These are phyloP conservation scores for Ramphastos sulfuratus DNA, from an alignment of 2,113 vertebrate species.

Conservation along the genomic window DNA sequence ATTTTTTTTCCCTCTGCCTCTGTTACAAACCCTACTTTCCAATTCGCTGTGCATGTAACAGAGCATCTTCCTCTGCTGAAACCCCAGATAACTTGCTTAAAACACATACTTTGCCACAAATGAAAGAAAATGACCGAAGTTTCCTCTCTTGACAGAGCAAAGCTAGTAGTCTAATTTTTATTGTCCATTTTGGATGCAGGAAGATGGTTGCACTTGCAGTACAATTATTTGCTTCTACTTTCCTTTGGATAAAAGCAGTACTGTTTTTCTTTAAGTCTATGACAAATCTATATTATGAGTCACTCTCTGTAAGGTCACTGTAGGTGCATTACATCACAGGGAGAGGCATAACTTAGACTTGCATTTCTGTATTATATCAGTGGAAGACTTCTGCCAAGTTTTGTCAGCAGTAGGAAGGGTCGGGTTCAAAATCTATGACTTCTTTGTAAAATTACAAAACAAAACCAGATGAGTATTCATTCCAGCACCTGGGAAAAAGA, in stretches of 20 bases:
- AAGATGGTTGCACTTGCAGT: neutral
- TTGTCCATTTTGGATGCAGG: neutral
- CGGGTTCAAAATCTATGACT: conserved; percentile 44
- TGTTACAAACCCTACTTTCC: neutral
- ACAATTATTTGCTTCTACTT: conserved; percentile 16
- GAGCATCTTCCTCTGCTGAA: neutral
- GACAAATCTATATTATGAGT: conserved; percentile 53
- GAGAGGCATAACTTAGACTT: conserved; percentile 21
- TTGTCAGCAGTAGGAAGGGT: conserved; percentile 56
- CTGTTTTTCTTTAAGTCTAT: conserved; percentile 23
- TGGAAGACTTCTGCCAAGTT: conserved; percentile 48
- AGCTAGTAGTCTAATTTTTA: neutral
- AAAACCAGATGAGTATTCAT: conserved; percentile 47
- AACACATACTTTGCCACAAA: neutral
- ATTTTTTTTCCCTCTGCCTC: neutral
- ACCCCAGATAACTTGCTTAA: neutral
- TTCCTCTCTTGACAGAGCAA: conserved; percentile 6
- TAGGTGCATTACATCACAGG: conserved; percentile 55
- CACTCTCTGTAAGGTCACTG: conserved; percentile 32
- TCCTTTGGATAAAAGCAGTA: conserved; percentile 33
- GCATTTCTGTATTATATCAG: conserved; percentile 55
- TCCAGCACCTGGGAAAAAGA: conserved; percentile 38
- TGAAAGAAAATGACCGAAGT: neutral
- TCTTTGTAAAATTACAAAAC: conserved; percentile 58
- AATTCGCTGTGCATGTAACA: neutral